phyloP scores from a whole-genome alignment of 2,888 invertebrate genomes.

The Nesidiocoris tenuis region DNA sequence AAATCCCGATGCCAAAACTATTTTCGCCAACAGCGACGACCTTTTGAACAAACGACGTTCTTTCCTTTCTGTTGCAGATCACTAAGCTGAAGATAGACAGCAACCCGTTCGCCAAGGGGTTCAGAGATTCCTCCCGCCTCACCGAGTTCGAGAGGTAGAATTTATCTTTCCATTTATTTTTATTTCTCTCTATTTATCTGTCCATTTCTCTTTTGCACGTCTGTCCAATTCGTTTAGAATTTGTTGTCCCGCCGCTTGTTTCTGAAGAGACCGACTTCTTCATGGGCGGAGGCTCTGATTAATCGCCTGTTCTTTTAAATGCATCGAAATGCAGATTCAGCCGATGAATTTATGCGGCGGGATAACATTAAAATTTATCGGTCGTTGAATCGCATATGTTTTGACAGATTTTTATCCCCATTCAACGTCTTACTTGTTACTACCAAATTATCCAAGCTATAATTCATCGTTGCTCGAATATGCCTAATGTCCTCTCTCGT shows the following conservation, averaged over 20 bases:
- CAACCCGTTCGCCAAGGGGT: constrained; percentile 82
- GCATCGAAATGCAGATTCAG: constrained; percentile 1
- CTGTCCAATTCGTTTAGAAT: constrained; percentile 29
- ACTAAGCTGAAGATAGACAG: constrained; percentile 82
- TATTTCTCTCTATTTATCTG: constrained; percentile 30
- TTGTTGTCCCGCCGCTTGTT: constrained; percentile 21
- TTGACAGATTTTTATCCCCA: too few species aligned
- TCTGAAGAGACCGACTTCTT: background rate
- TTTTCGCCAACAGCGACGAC: constrained; percentile 36
- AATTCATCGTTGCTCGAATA: too few species aligned
- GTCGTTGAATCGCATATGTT: background rate
- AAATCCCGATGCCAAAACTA: constrained; percentile 41
- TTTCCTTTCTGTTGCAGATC: constrained; percentile 57
- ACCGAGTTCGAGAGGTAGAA: constrained; percentile 71
- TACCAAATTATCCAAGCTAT: too few species aligned
- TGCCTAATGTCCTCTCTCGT: too few species aligned
- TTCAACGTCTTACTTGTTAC: too few species aligned
- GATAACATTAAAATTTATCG: background rate
- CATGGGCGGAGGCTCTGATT: background rate
- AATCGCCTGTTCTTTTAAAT: background rate
- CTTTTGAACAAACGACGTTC: constrained; percentile 33
- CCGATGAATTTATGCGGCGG: background rate
- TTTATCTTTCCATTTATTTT: constrained; percentile 32
- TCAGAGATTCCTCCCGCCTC: constrained; percentile 74
- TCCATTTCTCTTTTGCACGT: constrained; percentile 24